Evolutionary conservation across 2,888 invertebrate genomes (phyloP), one percentile per base, ranked within the genome.

Genomic region (Adela reaumurella): DNA sequence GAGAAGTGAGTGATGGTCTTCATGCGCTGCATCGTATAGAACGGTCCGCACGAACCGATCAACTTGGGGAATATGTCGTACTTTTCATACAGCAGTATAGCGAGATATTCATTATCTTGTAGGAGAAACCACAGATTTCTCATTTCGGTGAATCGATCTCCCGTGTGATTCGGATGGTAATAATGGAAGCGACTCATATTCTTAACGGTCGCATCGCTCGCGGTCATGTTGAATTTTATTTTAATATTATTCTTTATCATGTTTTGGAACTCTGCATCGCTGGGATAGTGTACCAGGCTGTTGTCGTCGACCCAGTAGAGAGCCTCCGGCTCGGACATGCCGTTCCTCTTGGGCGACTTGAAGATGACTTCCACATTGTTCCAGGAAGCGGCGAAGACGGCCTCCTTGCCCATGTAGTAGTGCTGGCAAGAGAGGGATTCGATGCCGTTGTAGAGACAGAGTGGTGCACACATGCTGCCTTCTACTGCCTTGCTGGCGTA

Each of bases 101-200:
- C 68, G 2, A 87, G 61, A 64, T 86, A 89, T 62, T 89, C 89
- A 60, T 85, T 83, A 57, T 87, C 85, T 59, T 86, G 83, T 1
- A 86, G 58, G 19, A 89, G 65, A 42, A 78, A 66, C 85, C 86
- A 86, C 4, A 86, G 64, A 60, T 83, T 83, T 53, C 82, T 80
- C 77, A 85, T 83, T 62, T 84, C 84, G 18, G 67, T 62, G 43
- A 68, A 68, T 42, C 81, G 64, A 46, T 64, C 65, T 5, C 56
- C 53, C 2, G 59, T 51, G 46, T 73, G 67, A 28, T 62, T 67
- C 50, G 79, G 74, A 48, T 70, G 63, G 24, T 72, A 70, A 41
- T 69, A 68, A 53, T 77, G 69, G 49, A 82, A 62, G 46, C 74
- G 68, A 2, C 57, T 57, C 45, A 85, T 63, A 56, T 74, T 68